These are phyloP conservation scores for Geophilus truncorum DNA, from an alignment of 2,888 invertebrate species.

Conservation along the genomic window DNA sequence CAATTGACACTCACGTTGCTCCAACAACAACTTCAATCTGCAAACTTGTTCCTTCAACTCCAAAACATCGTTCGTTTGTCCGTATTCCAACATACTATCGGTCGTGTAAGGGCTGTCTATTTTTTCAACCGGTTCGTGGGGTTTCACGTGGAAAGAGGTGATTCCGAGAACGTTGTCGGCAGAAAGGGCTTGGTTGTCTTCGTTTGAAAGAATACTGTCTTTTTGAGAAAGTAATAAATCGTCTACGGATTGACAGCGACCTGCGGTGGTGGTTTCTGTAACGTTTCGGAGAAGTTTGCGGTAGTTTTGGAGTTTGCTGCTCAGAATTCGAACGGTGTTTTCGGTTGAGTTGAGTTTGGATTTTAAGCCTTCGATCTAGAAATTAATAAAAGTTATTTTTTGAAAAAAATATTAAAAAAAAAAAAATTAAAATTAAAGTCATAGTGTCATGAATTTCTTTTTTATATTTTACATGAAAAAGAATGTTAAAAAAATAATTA, in stretches of 20 bases:
- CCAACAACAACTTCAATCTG: slow-evolving; percentile 2
- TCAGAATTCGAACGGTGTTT: too few relatives aligned
- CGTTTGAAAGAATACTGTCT: not conserved
- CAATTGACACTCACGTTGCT: not conserved
- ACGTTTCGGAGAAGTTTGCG: not conserved
- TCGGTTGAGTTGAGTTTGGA: too few relatives aligned
- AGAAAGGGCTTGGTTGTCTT: not conserved
- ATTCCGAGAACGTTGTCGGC: not conserved
- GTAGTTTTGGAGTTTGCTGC: not conserved
- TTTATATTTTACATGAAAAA: too few relatives aligned
- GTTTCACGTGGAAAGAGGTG: not conserved
- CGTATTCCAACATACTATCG: not conserved
- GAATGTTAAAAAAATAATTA: too few relatives aligned
- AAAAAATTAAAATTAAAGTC: too few relatives aligned
- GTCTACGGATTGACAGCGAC: not conserved
- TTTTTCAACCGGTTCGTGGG: not conserved
- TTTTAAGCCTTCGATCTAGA: too few relatives aligned
- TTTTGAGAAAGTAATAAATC: not conserved
- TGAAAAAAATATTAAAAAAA: too few relatives aligned
- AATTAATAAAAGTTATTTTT: too few relatives aligned
- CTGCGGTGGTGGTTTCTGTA: not conserved
- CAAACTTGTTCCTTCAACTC: slow-evolving; percentile 25
- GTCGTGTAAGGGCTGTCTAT: not conserved
- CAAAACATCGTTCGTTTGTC: slow-evolving; percentile 8
- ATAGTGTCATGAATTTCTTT: too few relatives aligned